Conservation (phyloP, 2,888 invertebrate genomes). For the Himalopsyche kuldschensis region DNA sequence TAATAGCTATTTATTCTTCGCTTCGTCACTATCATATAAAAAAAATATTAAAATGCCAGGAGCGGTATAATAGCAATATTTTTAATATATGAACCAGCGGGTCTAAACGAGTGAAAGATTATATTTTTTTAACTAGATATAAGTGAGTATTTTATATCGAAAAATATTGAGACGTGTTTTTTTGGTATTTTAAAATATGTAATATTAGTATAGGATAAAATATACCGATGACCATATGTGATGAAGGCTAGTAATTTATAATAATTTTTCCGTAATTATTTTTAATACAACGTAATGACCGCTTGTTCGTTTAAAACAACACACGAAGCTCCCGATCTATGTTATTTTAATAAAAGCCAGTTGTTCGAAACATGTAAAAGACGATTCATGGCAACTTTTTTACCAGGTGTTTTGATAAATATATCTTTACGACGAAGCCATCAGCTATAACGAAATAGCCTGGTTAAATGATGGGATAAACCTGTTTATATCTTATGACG, state of each 20-base stretch:
- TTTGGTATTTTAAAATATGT: background rate
- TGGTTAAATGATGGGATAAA: too few relatives aligned
- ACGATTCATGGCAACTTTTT: too few relatives aligned
- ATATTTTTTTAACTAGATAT: background rate
- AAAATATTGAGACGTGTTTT: background rate
- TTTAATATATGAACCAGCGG: background rate
- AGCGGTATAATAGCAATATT: too few relatives aligned
- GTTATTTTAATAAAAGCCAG: constrained; percentile 12
- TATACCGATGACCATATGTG: constrained; percentile 24
- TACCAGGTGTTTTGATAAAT: too few relatives aligned
- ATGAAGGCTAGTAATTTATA: constrained; percentile 33
- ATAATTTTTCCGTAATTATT: constrained; percentile 31
- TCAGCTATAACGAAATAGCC: too few relatives aligned
- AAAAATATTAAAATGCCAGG: too few relatives aligned
- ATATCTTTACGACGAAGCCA: too few relatives aligned
- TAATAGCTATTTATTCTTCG: too few relatives aligned
- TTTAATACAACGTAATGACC: constrained; percentile 35
- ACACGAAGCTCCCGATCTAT: background rate
- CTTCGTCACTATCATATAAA: too few relatives aligned
- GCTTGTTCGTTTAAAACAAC: constrained; percentile 13
- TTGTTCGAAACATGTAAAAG: background rate
- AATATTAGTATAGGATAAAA: background rate
- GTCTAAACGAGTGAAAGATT: background rate
- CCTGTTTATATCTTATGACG: too few relatives aligned
- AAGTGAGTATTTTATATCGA: background rate